phyloP scores from a whole-genome alignment of 2,797 vertebrate genomes.

The Leptatherina wallacei region DNA sequence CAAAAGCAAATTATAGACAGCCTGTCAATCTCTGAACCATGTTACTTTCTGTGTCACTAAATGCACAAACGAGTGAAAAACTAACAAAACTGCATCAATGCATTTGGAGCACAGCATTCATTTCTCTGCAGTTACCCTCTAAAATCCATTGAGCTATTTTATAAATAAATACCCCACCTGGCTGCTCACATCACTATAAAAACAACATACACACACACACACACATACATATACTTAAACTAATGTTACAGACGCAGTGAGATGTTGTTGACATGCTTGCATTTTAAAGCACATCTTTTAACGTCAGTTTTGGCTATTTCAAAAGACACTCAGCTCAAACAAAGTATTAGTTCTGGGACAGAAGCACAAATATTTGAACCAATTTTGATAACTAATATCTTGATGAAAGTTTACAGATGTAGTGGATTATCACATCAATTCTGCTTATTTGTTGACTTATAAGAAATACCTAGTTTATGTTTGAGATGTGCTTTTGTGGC shows the following conservation, averaged over 20 bases:
- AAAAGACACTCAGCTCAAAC: constrained; percentile 34
- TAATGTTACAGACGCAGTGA: constrained; percentile 44
- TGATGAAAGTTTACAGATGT: constrained; percentile 41
- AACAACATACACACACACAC: constrained; percentile 31
- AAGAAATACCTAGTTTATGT: background rate
- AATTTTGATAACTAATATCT: constrained; percentile 10
- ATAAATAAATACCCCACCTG: constrained; percentile 80
- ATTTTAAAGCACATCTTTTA: constrained; percentile 38
- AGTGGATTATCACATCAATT: constrained; percentile 28
- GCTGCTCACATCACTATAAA: constrained; percentile 36
- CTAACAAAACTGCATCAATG: constrained; percentile 21
- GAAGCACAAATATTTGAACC: constrained; percentile 34
- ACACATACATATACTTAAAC: constrained; percentile 40
- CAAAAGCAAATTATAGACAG: constrained; percentile 27
- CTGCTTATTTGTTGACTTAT: constrained; percentile 17
- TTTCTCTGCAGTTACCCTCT: constrained; percentile 20
- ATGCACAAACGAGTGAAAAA: constrained; percentile 32
- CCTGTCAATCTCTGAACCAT: constrained; percentile 19
- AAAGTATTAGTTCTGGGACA: constrained; percentile 28
- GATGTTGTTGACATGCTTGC: constrained; percentile 37
- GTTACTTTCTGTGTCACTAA: constrained; percentile 36
- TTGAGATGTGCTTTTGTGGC: constrained; percentile 18
- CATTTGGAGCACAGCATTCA: constrained; percentile 45
- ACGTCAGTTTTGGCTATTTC: constrained; percentile 47
- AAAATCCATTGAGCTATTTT: constrained; percentile 39